Evolutionary conservation across 1,140 invertebrate genomes (phyloP), one percentile per base, ranked within the genome.

Genomic region (Sitophilus oryzae): DNA sequence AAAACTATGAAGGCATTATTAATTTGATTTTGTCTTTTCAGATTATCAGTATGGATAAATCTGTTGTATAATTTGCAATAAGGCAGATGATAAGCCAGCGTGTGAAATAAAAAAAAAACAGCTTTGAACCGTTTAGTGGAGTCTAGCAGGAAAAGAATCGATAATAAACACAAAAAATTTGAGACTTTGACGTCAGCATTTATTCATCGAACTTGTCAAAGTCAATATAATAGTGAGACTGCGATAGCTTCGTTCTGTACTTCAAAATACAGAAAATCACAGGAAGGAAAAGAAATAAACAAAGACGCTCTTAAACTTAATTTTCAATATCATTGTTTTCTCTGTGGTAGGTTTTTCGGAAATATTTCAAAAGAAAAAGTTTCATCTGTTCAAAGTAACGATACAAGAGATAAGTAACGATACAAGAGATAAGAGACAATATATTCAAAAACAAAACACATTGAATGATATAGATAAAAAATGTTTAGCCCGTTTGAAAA

Each of bases 401-500:
- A n/a, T n/a, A n/a, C n/a, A n/a, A n/a, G n/a, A n/a, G n/a, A n/a
- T n/a, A n/a, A n/a, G n/a, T n/a, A n/a, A n/a, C n/a, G n/a, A n/a
- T n/a, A n/a, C n/a, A n/a, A n/a, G n/a, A n/a, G n/a, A n/a, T n/a
- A n/a, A n/a, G n/a, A n/a, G n/a, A n/a, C n/a, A n/a, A n/a, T n/a
- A n/a, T n/a, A n/a, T n/a, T 20, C 10, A 51, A 30, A 23, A 51
- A 34, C 20, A 51, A 51, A 51, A 51, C 37, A 42, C 22, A 42
- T 42, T n/a, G 9, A 42, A 41, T 51, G 40, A 51, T 25, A 25
- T 51, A 10, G 40, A 51, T 51, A 51, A 51, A 51, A 42, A 41
- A 14, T 25, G 41, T 23, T 51, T 25, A 51, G 49, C 38, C 11
- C 49, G 38, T 51, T 51, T 51, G 20, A 51, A 16, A 42, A 51